Percentiles rank a stretch among this genome's conserved stretches.
These are phyloP conservation scores for Phrynosoma blainvillii DNA, from an alignment of 2,113 vertebrate genomes.

Conservation along the genomic window DNA sequence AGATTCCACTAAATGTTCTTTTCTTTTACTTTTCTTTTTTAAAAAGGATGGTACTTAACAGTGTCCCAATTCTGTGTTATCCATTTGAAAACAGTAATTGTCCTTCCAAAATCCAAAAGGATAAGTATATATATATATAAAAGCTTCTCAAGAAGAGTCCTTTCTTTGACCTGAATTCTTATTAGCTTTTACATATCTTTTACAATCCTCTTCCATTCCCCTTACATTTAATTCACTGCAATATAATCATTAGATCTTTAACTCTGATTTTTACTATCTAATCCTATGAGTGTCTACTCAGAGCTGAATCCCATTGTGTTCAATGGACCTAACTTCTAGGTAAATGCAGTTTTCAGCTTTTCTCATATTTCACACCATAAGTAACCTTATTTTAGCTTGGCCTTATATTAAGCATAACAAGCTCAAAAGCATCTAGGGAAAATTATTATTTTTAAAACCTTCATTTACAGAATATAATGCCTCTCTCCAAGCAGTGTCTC, in stretches of 20 bases:
- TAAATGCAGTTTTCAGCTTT: background rate
- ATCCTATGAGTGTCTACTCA: too few species aligned
- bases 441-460: constrained; percentile 2
- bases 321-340: background rate
- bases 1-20: constrained; percentile 16
- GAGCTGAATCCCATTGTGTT: background rate
- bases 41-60: background rate
- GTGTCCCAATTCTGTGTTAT: constrained; percentile 19
- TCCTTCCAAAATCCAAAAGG: constrained; percentile 50
- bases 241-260: constrained; percentile 25
- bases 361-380: background rate
- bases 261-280: background rate
- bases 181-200: constrained; percentile 23
- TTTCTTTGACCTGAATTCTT: constrained; percentile 39
- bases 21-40: background rate
- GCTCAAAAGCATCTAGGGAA: background rate
- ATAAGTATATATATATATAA: constrained; percentile 14
- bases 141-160: constrained; percentile 42
- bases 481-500: constrained; percentile 10
- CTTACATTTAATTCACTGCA: constrained; percentile 18
- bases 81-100: constrained; percentile 33
- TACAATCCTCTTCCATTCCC: background rate
- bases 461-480: constrained; percentile 24
- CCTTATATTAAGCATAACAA: background rate
- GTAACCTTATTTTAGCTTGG: background rate